Evolutionary conservation across 1,140 invertebrate genomes (phyloP).

Genomic region (Helicoverpa zea): DNA sequence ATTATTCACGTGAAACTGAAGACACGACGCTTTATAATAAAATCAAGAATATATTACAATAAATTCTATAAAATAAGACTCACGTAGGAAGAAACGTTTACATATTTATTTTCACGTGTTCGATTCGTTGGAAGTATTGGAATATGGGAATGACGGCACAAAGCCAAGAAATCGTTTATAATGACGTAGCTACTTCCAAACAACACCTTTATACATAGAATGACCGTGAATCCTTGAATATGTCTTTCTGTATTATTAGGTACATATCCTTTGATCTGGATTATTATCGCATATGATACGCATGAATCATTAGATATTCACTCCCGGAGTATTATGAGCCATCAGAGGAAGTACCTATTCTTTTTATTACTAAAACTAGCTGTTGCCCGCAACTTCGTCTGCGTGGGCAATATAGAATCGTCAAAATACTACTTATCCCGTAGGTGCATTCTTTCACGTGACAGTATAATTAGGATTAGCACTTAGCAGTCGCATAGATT

Average conservation of each 20-base stretch:
- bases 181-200: constrained; percentile 40
- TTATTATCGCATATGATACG: constrained; percentile 40
- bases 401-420: too few relatives aligned
- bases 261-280: constrained; percentile 43
- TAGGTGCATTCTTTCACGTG: too few relatives aligned
- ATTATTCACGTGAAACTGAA: constrained; percentile 17
- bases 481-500: too few relatives aligned
- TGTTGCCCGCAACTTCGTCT: too few relatives aligned
- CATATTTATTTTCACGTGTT: constrained; percentile 57
- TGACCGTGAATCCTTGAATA: constrained; percentile 41
- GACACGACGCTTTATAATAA: background rate
- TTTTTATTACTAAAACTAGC: constrained; percentile 30
- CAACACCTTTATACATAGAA: constrained; percentile 25
- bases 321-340: background rate
- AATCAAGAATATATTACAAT: background rate
- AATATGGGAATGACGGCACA: constrained; percentile 27
- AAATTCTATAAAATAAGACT: constrained; percentile 62
- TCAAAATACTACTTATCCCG: too few relatives aligned
- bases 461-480: too few relatives aligned
- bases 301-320: constrained; percentile 29
- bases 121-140: constrained; percentile 34
- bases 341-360: constrained; percentile 16
- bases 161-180: constrained; percentile 46
- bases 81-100: constrained; percentile 53
- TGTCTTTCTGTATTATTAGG: constrained; percentile 13